phyloP scores from a whole-genome alignment of 2,113 vertebrate genomes.

The Lepisosteus osseus region DNA sequence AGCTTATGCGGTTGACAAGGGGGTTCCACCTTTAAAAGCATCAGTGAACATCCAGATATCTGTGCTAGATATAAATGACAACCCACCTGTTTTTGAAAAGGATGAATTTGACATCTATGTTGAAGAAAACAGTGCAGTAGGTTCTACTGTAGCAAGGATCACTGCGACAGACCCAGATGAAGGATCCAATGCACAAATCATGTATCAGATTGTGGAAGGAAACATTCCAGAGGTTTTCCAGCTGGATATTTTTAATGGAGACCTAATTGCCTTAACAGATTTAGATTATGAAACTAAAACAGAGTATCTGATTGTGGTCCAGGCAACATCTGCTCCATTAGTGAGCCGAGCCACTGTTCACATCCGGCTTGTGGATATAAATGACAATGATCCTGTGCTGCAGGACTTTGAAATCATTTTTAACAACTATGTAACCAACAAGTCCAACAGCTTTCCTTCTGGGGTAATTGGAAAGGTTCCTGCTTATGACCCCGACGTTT shows the following conservation, averaged over 20 bases:
- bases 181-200: constrained; percentile 92
- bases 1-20: constrained; percentile 84
- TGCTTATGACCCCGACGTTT: constrained; percentile 88
- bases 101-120: constrained; percentile 87
- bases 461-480: constrained; percentile 92
- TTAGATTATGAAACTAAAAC: constrained; percentile 86
- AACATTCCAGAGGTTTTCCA: constrained; percentile 91
- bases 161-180: constrained; percentile 84
- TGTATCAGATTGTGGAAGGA: constrained; percentile 96
- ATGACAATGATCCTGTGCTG: constrained; percentile 84
- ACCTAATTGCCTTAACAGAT: constrained; percentile 83
- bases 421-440: constrained; percentile 95
- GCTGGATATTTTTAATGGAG: constrained; percentile 87
- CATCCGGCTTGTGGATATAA: constrained; percentile 83
- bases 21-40: constrained; percentile 77
- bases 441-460: constrained; percentile 90
- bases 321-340: constrained; percentile 90
- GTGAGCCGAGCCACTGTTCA: constrained; percentile 90
- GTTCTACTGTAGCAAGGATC: constrained; percentile 84
- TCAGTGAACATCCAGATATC: constrained; percentile 80
- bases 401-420: constrained; percentile 95
- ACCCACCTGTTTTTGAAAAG: constrained; percentile 88
- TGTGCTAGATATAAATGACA: constrained; percentile 92
- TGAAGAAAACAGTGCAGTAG: constrained; percentile 85
- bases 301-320: constrained; percentile 89